Evolutionary conservation across 1,140 invertebrate species (phyloP).

Genomic region (Sitobion miscanthi): DNA sequence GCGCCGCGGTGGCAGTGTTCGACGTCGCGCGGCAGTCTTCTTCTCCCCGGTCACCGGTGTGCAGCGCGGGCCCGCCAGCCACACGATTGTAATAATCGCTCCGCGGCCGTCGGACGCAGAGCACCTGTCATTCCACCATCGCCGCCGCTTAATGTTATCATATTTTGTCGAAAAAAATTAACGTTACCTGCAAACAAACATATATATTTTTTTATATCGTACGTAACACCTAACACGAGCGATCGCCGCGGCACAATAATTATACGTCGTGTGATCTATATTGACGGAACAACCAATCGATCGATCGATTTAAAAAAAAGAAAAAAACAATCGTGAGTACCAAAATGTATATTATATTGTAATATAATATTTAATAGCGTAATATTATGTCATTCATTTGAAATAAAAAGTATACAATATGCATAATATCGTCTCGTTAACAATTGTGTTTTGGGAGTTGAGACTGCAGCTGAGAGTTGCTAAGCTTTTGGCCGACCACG

Average conservation of each 20-base stretch:
- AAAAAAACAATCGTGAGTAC: background rate
- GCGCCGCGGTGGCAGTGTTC: background rate
- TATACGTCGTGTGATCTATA: background rate
- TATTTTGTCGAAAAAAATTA: background rate
- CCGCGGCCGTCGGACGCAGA: background rate
- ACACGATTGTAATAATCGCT: background rate
- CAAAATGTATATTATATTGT: background rate
- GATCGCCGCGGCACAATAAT: background rate
- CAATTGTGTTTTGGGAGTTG: background rate
- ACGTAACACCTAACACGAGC: background rate
- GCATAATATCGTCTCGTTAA: background rate
- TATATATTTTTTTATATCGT: background rate
- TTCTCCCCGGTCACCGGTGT: slow-evolving; percentile 1
- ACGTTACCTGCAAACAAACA: background rate
- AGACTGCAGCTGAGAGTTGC: background rate
- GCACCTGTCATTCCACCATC: background rate
- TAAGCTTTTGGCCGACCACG: background rate
- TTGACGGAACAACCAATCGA: background rate
- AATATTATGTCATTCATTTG: background rate
- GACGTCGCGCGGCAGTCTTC: background rate
- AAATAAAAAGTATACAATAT: background rate
- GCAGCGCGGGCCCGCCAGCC: background rate
- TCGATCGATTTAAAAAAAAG: background rate
- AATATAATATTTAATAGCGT: background rate
- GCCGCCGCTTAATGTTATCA: background rate